These are phyloP conservation scores for Epizoanthus rinbou DNA, from an alignment of 92 coral and sea anemone species.

Conservation along the genomic window DNA sequence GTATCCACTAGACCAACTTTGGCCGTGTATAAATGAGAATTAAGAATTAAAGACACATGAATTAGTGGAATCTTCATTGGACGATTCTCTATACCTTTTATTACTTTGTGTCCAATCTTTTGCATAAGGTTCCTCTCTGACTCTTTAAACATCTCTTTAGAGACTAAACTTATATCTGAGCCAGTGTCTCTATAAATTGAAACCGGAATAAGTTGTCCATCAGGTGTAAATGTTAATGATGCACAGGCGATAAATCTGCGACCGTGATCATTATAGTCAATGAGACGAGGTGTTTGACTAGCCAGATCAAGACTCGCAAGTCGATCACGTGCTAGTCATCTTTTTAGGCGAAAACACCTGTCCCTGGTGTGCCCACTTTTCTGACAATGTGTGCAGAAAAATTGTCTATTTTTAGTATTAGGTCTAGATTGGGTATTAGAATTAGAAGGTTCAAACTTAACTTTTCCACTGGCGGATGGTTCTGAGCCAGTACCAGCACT, in stretches of 20 bases:
- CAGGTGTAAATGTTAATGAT: conserved; percentile 22
- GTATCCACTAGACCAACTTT: conserved; percentile 23
- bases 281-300: conserved; percentile 24
- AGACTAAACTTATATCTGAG: conserved; percentile 22
- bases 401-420: conserved; percentile 20
- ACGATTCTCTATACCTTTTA: conserved; percentile 22
- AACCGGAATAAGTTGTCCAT: conserved; percentile 23
- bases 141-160: conserved; percentile 22
- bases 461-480: conserved; percentile 25
- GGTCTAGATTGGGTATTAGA: conserved; percentile 20
- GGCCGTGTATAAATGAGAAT: conserved; percentile 23
- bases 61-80: conserved; percentile 20
- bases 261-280: conserved; percentile 23
- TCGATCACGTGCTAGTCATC: conserved; percentile 25
- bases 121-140: conserved; percentile 24
- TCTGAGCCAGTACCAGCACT: conserved; percentile 25
- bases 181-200: conserved; percentile 23
- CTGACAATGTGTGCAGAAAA: conserved; percentile 23
- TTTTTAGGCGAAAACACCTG: conserved; percentile 23
- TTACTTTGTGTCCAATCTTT: conserved; percentile 19
- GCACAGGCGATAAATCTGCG: conserved; percentile 25
- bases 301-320: conserved; percentile 25
- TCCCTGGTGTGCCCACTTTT: conserved; percentile 25
- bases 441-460: conserved; percentile 21
- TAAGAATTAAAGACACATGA: conserved; percentile 21